Conservation (phyloP, 2,888 invertebrate species). For the Merodon equestris region DNA sequence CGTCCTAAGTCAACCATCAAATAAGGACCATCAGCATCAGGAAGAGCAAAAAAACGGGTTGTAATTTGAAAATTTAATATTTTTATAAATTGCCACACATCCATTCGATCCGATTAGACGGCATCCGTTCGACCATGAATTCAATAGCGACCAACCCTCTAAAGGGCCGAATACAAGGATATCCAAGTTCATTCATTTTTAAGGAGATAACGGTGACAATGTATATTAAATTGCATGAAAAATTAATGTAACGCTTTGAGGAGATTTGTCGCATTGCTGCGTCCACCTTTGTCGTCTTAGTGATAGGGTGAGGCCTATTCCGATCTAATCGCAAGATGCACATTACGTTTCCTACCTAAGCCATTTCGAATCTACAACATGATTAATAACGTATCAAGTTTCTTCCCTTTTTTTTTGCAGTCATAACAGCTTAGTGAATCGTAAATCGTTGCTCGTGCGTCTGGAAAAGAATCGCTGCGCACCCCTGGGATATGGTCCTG, state of each 20-base stretch:
- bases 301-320: slow-evolving; percentile 2
- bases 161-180: slow-evolving; percentile 22
- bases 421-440: slow-evolving; percentile 55
- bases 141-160: no score
- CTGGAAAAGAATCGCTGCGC: slow-evolving; percentile 11
- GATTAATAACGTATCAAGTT: slow-evolving; percentile 65
- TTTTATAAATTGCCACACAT: slow-evolving; percentile 61
- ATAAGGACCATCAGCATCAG: not conserved
- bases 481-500: not conserved
- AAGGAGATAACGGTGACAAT: slow-evolving; percentile 47
- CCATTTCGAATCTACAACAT: slow-evolving; percentile 20
- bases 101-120: slow-evolving; percentile 60
- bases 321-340: slow-evolving; percentile 37
- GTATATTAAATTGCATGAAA: slow-evolving; percentile 64
- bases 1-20: no score
- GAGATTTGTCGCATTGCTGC: slow-evolving; percentile 60
- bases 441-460: slow-evolving; percentile 1
- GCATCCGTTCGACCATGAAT: not conserved
- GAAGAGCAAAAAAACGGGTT: slow-evolving; percentile 18
- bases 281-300: slow-evolving; percentile 1
- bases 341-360: slow-evolving; percentile 13
- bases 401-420: slow-evolving; percentile 28
- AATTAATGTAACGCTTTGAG: slow-evolving; percentile 65
- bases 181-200: slow-evolving; percentile 47
- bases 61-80: slow-evolving; percentile 58